phyloP scores from a whole-genome alignment of 2,888 invertebrate genomes.

The Drosophila testacea region DNA sequence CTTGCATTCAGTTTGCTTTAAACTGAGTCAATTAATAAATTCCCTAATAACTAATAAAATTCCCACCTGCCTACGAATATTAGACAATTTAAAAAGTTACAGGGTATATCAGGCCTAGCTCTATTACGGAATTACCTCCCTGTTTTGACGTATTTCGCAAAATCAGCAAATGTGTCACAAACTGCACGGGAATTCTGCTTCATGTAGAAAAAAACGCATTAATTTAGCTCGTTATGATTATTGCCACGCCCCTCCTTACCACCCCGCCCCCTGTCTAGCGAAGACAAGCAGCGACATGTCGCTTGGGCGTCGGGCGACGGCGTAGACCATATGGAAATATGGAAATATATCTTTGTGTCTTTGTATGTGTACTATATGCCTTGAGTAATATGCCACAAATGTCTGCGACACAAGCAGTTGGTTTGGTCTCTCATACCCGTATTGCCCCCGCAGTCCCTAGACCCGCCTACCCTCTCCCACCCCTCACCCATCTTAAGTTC shows the following conservation, averaged over 20 bases:
- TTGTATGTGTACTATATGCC: slow-evolving; percentile 32
- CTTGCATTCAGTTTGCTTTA: no score
- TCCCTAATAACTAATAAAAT: no score
- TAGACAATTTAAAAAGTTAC: neutral
- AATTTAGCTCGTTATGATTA: slow-evolving; percentile 83
- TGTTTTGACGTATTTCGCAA: slow-evolving; percentile 35
- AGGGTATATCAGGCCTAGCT: slow-evolving; percentile 33
- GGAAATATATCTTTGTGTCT: slow-evolving; percentile 1
- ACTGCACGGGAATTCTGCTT: slow-evolving; percentile 83
- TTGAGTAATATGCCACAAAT: slow-evolving; percentile 79
- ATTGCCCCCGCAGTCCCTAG: slow-evolving; percentile 14
- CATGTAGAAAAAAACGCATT: slow-evolving; percentile 83
- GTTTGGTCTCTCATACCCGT: neutral
- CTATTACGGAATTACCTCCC: neutral
- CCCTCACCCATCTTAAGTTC: neutral
- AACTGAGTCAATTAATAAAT: no score
- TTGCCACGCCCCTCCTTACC: slow-evolving; percentile 73
- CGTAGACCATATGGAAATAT: slow-evolving; percentile 59
- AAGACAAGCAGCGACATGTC: slow-evolving; percentile 31
- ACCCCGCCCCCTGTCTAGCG: neutral
- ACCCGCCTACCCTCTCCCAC: slow-evolving; percentile 1
- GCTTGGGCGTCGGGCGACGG: slow-evolving; percentile 21
- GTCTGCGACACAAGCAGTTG: slow-evolving; percentile 49
- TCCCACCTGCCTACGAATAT: no score
- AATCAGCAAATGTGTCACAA: slow-evolving; percentile 77